Percentiles rank a stretch among this genome's conserved stretches.
Conservation (phyloP, 2,797 vertebrate genomes). For the Periophthalmus magnuspinnatus region DNA sequence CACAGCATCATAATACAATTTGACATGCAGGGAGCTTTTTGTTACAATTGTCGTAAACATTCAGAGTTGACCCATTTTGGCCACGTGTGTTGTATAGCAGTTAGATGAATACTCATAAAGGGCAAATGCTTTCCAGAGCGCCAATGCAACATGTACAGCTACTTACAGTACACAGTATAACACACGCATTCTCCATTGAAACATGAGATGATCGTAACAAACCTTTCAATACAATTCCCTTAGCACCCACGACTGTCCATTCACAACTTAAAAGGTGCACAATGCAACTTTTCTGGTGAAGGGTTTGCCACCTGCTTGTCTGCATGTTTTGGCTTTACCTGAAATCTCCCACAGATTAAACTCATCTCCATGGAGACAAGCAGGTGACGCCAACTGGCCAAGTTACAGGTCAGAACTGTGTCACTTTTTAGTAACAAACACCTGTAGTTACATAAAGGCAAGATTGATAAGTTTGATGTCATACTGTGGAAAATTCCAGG, state of each 20-base stretch:
- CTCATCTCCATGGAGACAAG: too few species aligned
- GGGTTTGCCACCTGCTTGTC: too few species aligned
- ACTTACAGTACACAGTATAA: slow-evolving; percentile 38
- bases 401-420: too few species aligned
- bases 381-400: too few species aligned
- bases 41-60: slow-evolving; percentile 70
- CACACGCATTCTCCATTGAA: slow-evolving; percentile 29
- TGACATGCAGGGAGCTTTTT: slow-evolving; percentile 62
- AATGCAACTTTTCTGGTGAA: too few species aligned
- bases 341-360: too few species aligned
- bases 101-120: slow-evolving; percentile 55
- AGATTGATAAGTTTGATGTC: too few species aligned
- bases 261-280: slow-evolving; percentile 9
- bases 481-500: too few species aligned
- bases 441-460: too few species aligned
- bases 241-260: slow-evolving; percentile 29
- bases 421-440: too few species aligned
- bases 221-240: slow-evolving; percentile 29
- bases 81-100: slow-evolving; percentile 44
- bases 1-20: slow-evolving; percentile 77
- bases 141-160: slow-evolving; percentile 27
- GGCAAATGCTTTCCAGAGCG: slow-evolving; percentile 38
- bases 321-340: too few species aligned
- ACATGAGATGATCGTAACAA: slow-evolving; percentile 36
- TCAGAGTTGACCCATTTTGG: slow-evolving; percentile 65